Percentiles rank a stretch among this genome's conserved stretches.
These are phyloP conservation scores for Oreochromis tanganicae DNA, from an alignment of 2,113 vertebrate genomes.

Conservation along the genomic window DNA sequence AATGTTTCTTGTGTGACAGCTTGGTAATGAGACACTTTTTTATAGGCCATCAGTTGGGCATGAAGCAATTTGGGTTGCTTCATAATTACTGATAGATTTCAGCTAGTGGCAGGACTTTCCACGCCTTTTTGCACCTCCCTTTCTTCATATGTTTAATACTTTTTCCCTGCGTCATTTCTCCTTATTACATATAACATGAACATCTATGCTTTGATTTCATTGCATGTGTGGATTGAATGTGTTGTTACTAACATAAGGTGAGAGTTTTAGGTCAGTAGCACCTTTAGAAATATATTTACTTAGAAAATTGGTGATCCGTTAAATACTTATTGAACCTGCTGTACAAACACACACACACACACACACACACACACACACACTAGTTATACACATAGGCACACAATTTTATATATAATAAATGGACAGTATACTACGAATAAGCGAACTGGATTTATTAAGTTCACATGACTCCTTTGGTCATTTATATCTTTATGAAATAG, in stretches of 20 bases:
- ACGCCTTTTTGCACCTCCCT: background rate
- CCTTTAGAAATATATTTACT: background rate
- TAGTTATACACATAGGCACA: background rate
- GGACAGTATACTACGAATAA: background rate
- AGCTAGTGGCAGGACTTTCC: background rate
- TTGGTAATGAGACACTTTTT: no score
- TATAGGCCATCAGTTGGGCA: no score
- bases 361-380: background rate
- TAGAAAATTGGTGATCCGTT: background rate
- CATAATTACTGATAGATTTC: no score
- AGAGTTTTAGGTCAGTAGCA: background rate
- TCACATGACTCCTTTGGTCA: background rate
- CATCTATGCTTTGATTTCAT: background rate
- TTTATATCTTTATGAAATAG: fast-evolving
- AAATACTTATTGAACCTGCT: background rate
- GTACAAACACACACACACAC: background rate
- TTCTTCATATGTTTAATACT: background rate
- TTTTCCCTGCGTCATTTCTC: background rate
- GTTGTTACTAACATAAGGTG: background rate
- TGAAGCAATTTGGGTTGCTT: no score
- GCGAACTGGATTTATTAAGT: background rate
- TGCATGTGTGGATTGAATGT: background rate
- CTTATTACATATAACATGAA: background rate
- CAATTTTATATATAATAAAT: background rate
- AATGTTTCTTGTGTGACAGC: no score